Evolutionary conservation across 2,888 invertebrate species (phyloP), one percentile per base, ranked within the genome.

Genomic region (Cantharis rufa): DNA sequence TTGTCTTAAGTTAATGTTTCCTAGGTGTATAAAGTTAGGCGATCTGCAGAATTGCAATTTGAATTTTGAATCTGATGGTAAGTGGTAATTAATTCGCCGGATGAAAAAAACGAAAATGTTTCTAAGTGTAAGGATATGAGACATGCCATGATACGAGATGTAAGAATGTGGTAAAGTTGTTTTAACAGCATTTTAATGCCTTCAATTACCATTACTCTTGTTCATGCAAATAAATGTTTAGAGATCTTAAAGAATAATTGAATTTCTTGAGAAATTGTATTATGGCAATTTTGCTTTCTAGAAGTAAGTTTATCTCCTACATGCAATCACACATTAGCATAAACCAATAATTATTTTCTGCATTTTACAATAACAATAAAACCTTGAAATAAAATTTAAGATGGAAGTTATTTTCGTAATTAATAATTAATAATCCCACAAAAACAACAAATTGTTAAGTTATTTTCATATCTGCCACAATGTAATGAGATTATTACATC

Each of bases 131-230:
- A 64, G 69, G 62, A 71, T 75, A 71, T 75, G 71, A 75, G 68
- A 75, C 75, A 70, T 64, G 75, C 62, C 62, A 69, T 32, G 24
- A 27, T 79, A 78, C 80, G 76, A 79, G 79, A 69, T 76, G 80
- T 78, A 79, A 78, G 80, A 80, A 80, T 80, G 80, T 72, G 78
- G 80, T 78, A 80, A 80, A 80, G 78, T 76, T 69, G 80, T 79
- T 80, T 75, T 79, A 80, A 79, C 79, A 78, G 74, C 76, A 78
- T 78, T 80, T 80, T 80, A 80, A 78, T 80, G 79, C 74, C 77
- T 80, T 80, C 79, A 80, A 80, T 80, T 80, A 80, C 78, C 80
- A 79, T 80, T 79, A 79, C 78, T 79, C 80, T 78, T 79, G 69
- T 69, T 62, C 75, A 78, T 78, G 78, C 72, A 78, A 75, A 78